These are phyloP conservation scores for Campoletis sonorensis DNA, from an alignment of 1,140 invertebrate species.

Conservation along the genomic window DNA sequence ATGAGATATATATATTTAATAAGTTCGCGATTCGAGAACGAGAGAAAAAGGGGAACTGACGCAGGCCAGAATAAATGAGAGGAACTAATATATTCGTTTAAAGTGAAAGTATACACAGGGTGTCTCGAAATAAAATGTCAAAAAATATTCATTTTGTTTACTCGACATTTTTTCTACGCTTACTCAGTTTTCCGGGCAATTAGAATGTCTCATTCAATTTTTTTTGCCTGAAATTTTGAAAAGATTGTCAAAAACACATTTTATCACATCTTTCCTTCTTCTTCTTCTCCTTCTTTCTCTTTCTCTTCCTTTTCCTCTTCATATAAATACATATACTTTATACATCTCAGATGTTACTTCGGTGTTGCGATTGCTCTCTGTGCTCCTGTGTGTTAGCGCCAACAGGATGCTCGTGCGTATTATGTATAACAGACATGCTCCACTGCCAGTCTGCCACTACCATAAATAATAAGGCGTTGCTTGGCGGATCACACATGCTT, in stretches of 20 bases:
- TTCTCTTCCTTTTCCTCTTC: no score
- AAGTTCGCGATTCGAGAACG: background rate
- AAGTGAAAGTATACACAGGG: no score
- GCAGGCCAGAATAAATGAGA: background rate
- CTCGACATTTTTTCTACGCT: no score
- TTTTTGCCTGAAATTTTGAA: no score
- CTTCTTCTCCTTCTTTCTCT: no score
- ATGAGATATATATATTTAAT: background rate
- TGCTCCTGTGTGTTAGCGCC: slow-evolving; percentile 47
- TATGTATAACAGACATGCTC: slow-evolving; percentile 60
- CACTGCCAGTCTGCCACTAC: slow-evolving; percentile 58
- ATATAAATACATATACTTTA: background rate
- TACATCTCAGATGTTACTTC: background rate
- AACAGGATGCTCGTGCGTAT: slow-evolving; percentile 56
- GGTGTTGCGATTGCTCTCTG: slow-evolving; percentile 31
- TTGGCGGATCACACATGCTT: slow-evolving; percentile 13
- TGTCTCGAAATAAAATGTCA: background rate
- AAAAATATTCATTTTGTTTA: no score
- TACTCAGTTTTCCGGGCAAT: no score
- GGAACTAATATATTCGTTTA: background rate
- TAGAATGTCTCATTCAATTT: no score
- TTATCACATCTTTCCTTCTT: no score
- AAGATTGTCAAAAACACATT: no score
- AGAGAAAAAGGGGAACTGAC: slow-evolving; percentile 3
- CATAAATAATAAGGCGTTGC: slow-evolving; percentile 60